These are phyloP conservation scores for Conus canariensis DNA, from an alignment of 2,888 invertebrate genomes.

Conservation along the genomic window DNA sequence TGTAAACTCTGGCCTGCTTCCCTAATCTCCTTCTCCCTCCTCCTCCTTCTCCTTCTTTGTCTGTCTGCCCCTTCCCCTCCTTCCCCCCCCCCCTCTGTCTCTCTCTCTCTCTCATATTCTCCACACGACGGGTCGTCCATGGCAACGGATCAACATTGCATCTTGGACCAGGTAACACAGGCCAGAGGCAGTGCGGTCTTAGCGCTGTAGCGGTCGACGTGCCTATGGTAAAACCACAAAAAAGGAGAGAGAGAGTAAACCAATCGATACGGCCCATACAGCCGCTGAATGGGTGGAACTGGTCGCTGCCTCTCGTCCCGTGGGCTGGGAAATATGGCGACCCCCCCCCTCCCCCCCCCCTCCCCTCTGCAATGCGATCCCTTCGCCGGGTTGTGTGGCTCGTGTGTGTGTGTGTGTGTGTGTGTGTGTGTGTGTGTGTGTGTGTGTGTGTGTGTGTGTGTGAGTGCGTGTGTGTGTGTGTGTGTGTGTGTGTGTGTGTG, in stretches of 20 bases:
- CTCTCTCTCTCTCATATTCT: neutral
- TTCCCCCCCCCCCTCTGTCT: neutral
- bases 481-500: slow-evolving; percentile 20
- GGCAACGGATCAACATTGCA: neutral
- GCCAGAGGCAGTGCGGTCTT: no score
- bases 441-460: slow-evolving; percentile 22
- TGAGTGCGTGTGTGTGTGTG: slow-evolving; percentile 22
- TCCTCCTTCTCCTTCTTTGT: neutral
- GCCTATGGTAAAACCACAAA: no score
- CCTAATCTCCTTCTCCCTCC: neutral
- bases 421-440: slow-evolving; percentile 31
- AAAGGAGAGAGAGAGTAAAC: no score
- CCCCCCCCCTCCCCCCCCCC: no score
- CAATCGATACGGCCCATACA: no score
- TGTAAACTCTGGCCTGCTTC: neutral
- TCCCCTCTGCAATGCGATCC: no score
- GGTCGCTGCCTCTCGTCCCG: no score
- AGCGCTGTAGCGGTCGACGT: no score
- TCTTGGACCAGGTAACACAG: neutral
- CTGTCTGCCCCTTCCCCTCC: neutral
- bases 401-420: slow-evolving; percentile 18
- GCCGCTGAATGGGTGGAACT: no score
- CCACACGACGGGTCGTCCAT: neutral
- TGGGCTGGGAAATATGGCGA: neutral
- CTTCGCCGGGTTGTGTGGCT: neutral